These are phyloP conservation scores for Drosophila stalkeri DNA, from an alignment of 2,888 invertebrate species.

Conservation along the genomic window DNA sequence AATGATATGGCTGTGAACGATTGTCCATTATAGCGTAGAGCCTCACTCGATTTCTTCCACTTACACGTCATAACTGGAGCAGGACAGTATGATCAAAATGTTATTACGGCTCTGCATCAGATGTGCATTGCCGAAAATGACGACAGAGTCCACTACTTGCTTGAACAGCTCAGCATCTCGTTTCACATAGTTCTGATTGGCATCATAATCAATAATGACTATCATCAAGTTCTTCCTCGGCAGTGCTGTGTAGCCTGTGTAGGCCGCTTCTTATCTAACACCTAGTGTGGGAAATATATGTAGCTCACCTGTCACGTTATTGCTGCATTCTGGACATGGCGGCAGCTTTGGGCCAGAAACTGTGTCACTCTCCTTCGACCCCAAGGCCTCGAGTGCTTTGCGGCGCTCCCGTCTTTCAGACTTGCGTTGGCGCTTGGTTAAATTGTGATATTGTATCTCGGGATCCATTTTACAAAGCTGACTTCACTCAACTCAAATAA, in stretches of 20 bases:
- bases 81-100: no score
- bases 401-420: no score
- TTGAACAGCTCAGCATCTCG: not conserved
- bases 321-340: no score
- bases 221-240: not conserved
- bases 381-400: not conserved
- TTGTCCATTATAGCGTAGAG: not conserved
- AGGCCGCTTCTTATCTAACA: not conserved
- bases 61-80: not conserved
- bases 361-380: no score
- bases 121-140: not conserved
- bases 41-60: not conserved
- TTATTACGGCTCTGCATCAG: not conserved
- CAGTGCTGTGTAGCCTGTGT: not conserved
- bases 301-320: not conserved
- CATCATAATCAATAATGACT: no score
- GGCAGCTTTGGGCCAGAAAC: no score
- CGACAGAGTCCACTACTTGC: not conserved
- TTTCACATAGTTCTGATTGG: not conserved
- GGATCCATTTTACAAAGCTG: not conserved
- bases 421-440: no score
- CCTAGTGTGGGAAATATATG: not conserved
- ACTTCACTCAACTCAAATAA: not conserved
- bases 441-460: no score
- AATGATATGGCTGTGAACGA: not conserved